These are phyloP conservation scores for Resseliella maxima DNA, from an alignment of 2,888 invertebrate species.

Conservation along the genomic window DNA sequence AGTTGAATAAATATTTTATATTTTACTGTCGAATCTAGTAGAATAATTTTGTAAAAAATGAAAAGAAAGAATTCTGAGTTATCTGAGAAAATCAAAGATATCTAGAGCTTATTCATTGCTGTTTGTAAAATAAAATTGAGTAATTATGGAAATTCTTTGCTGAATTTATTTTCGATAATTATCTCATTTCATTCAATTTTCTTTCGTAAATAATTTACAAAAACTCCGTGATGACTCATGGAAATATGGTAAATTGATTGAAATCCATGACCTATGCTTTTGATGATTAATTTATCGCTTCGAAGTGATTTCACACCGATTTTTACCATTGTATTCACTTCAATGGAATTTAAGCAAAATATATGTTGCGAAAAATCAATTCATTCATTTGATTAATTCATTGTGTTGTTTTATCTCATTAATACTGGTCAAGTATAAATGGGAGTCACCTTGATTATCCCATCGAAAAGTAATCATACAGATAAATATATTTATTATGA, in stretches of 20 bases:
- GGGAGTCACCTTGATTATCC: not conserved
- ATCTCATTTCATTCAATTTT: not conserved
- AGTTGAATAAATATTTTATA: too few species aligned
- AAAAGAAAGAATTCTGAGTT: not conserved
- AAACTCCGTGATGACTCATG: too few species aligned
- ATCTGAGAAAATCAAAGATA: not conserved
- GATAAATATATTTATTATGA: not conserved
- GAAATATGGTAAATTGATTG: too few species aligned
- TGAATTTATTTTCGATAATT: not conserved
- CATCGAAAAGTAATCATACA: not conserved
- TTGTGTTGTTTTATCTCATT: too few species aligned
- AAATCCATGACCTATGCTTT: not conserved
- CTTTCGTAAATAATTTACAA: not conserved
- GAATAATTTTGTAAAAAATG: too few species aligned
- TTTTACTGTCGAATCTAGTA: too few species aligned
- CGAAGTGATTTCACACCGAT: not conserved
- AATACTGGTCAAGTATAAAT: too few species aligned
- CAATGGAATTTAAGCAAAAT: not conserved
- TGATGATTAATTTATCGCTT: not conserved
- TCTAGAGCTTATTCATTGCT: not conserved
- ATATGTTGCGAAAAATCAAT: not conserved
- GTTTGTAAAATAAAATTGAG: conserved; percentile 21
- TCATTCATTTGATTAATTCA: too few species aligned
- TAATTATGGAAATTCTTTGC: conserved; percentile 34
- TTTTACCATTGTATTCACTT: not conserved